phyloP scores from a whole-genome alignment of 2,888 invertebrate genomes.

The Fissipunctia ypsillon region DNA sequence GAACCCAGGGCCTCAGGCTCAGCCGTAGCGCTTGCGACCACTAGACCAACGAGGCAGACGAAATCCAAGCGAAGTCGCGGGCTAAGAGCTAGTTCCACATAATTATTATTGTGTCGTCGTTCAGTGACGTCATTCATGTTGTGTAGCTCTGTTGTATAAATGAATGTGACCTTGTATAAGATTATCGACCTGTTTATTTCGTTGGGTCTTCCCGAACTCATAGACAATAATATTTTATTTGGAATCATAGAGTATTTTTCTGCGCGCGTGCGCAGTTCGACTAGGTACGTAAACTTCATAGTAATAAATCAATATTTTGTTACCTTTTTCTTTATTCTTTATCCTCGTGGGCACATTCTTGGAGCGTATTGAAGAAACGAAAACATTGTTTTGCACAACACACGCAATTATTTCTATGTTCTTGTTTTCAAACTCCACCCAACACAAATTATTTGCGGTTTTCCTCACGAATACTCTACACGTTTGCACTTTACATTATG shows the following conservation, averaged over 20 bases:
- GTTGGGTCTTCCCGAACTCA: slow-evolving; percentile 5
- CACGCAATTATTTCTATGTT: too few relatives aligned
- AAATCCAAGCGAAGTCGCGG: background rate
- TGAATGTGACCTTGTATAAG: slow-evolving; percentile 1
- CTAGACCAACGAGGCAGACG: background rate
- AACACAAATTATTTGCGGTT: background rate
- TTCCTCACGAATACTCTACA: background rate
- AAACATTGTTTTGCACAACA: background rate
- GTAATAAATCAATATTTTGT: slow-evolving; percentile 10
- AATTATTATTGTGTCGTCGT: too few relatives aligned
- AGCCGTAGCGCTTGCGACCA: background rate
- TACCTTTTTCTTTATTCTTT: background rate
- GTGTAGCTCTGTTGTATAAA: background rate
- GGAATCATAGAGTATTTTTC: background rate
- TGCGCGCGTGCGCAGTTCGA: background rate
- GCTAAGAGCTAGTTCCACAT: background rate
- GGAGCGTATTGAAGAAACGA: background rate
- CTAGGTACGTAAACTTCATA: background rate
- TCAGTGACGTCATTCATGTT: slow-evolving; percentile 11
- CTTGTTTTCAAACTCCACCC: background rate
- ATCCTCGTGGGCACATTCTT: background rate
- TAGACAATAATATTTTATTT: slow-evolving; percentile 10
- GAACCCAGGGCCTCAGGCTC: background rate
- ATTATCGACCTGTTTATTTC: background rate
- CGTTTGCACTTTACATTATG: background rate